Percentiles rank a stretch among this genome's conserved stretches.
Conservation (phyloP, 2,888 invertebrate genomes). For the Oligia latruncula region DNA sequence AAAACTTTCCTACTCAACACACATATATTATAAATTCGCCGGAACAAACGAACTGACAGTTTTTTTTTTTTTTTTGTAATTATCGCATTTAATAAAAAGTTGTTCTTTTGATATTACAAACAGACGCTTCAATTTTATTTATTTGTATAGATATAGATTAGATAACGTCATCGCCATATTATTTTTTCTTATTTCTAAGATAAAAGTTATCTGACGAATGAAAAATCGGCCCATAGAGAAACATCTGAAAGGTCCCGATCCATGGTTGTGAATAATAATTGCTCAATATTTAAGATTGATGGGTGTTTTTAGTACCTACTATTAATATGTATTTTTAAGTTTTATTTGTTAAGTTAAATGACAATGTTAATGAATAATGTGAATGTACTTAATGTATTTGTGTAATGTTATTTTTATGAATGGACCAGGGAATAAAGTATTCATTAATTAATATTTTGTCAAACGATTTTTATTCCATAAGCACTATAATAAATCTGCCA, state of each 20-base stretch:
- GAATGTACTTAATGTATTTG: too few relatives aligned
- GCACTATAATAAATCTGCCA: not conserved
- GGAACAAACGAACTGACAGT: too few relatives aligned
- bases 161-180: not conserved
- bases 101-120: too few relatives aligned
- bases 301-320: not conserved
- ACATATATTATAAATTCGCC: too few relatives aligned
- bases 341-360: conserved; percentile 7
- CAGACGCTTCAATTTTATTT: too few relatives aligned
- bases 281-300: not conserved
- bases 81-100: too few relatives aligned
- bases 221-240: not conserved
- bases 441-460: not conserved
- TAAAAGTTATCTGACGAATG: not conserved
- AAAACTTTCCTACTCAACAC: not conserved
- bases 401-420: conserved; percentile 1
- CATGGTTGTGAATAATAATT: conserved; percentile 3
- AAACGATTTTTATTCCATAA: conserved; percentile 12
- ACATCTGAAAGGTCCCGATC: not conserved
- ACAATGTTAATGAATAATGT: too few relatives aligned
- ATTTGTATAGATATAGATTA: not conserved
- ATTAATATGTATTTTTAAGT: conserved; percentile 5
- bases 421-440: conserved; percentile 47
- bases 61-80: too few relatives aligned
- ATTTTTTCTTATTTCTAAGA: not conserved